Conservation (phyloP, 2,888 invertebrate genomes). For the Drosophila subsilvestris region DNA sequence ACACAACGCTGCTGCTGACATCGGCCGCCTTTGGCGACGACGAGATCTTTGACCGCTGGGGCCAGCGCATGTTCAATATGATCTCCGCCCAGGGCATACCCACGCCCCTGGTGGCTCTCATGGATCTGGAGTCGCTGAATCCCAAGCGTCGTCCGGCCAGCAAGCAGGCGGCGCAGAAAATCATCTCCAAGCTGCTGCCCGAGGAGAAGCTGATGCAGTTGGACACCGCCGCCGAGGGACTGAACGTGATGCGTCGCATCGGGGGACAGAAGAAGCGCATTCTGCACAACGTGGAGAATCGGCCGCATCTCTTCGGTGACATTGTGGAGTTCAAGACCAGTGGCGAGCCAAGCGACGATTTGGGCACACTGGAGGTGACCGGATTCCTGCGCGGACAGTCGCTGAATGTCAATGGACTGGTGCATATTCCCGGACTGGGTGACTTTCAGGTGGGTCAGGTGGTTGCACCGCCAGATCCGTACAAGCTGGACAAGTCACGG, state of each 20-base stretch:
- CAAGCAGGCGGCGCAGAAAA: constrained; percentile 81
- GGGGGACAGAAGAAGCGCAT: constrained; percentile 92
- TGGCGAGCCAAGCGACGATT: constrained; percentile 80
- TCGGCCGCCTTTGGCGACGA: constrained; percentile 87
- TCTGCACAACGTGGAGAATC: constrained; percentile 90
- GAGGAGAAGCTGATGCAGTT: constrained; percentile 92
- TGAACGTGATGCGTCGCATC: constrained; percentile 90
- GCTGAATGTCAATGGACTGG: constrained; percentile 93
- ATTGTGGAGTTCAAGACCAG: constrained; percentile 87
- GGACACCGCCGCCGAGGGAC: constrained; percentile 90
- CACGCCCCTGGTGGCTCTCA: constrained; percentile 90
- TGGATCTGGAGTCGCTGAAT: constrained; percentile 90
- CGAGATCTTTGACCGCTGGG: constrained; percentile 91
- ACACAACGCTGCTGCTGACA: constrained; percentile 91
- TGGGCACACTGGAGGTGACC: constrained; percentile 90
- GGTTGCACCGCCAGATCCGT: constrained; percentile 89
- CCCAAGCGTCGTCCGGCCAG: constrained; percentile 88
- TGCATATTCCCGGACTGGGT: constrained; percentile 96
- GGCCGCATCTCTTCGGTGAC: constrained; percentile 94
- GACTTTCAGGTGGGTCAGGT: constrained; percentile 96
- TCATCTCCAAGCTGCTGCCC: constrained; percentile 90
- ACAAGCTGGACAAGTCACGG: constrained; percentile 86
- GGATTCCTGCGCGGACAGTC: constrained; percentile 94
- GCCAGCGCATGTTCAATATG: constrained; percentile 90
- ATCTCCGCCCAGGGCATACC: constrained; percentile 93